These are phyloP conservation scores for Dicyrtomina minuta DNA, from an alignment of 2,888 invertebrate genomes.

Conservation along the genomic window DNA sequence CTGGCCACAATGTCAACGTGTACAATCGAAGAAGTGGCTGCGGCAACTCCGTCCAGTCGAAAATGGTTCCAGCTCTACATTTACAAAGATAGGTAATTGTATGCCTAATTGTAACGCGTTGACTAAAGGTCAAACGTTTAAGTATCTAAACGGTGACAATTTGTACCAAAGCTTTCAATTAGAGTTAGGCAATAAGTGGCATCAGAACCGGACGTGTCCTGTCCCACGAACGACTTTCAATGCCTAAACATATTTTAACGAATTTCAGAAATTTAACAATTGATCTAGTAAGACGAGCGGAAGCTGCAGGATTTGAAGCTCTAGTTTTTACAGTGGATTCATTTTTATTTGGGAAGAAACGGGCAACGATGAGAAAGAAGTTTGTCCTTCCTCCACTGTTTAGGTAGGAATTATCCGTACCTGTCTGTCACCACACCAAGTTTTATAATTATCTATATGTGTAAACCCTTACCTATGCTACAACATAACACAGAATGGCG, in stretches of 20 bases:
- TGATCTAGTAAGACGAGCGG: constrained; percentile 69
- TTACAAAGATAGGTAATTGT: constrained; percentile 74
- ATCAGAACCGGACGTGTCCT: too few species aligned
- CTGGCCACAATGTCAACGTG: constrained; percentile 83
- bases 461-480: too few species aligned
- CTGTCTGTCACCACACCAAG: not conserved
- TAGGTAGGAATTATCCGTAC: constrained; percentile 59
- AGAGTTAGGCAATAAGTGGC: too few species aligned
- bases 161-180: too few species aligned
- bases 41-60: constrained; percentile 70
- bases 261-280: too few species aligned
- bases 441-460: not conserved
- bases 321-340: constrained; percentile 86
- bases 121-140: too few species aligned
- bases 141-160: too few species aligned
- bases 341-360: constrained; percentile 78
- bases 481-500: constrained; percentile 65
- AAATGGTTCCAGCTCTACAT: constrained; percentile 94
- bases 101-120: too few species aligned
- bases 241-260: too few species aligned
- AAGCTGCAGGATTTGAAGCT: constrained; percentile 80
- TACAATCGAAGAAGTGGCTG: constrained; percentile 83
- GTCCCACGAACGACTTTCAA: too few species aligned
- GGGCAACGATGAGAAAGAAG: constrained; percentile 78
- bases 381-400: constrained; percentile 80